Conservation (phyloP, 1,140 invertebrate genomes). For the Berghia stephanieae region DNA sequence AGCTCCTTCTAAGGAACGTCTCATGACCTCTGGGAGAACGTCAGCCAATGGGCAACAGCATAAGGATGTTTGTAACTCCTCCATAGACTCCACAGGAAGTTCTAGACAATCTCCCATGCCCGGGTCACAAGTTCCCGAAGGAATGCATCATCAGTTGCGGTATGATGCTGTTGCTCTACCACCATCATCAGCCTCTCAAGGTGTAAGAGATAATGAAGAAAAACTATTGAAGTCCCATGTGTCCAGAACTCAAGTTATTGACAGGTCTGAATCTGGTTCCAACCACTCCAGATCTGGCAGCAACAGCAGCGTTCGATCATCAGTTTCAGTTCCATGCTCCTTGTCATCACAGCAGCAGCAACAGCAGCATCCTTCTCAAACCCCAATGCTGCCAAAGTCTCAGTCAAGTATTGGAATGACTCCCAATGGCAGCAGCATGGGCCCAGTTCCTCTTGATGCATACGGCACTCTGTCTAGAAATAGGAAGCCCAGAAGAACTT, state of each 20-base stretch:
- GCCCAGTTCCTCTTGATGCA: conserved; percentile 36
- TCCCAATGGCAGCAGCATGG: not conserved
- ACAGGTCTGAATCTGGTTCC: conserved; percentile 12
- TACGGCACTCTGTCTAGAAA: conserved; percentile 48
- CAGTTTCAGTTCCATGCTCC: conserved; percentile 27
- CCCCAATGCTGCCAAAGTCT: conserved; percentile 29
- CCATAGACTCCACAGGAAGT: not conserved
- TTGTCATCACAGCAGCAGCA: conserved; percentile 31
- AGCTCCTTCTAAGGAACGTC: conserved; percentile 11
- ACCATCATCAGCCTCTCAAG: too few relatives aligned
- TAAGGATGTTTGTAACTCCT: not conserved
- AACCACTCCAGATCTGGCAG: conserved; percentile 24
- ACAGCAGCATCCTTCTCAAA: conserved; percentile 37
- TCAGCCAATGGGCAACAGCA: not conserved
- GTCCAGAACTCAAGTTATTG: not conserved
- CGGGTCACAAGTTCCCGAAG: not conserved
- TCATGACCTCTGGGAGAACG: conserved; percentile 1
- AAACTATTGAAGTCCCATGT: not conserved
- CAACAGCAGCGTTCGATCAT: conserved; percentile 25
- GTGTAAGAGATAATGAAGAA: too few relatives aligned
- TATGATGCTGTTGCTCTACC: too few relatives aligned
- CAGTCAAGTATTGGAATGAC: conserved; percentile 16
- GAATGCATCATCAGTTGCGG: not conserved
- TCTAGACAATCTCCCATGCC: not conserved
- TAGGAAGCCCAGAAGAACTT: conserved; percentile 28